Percentiles rank a stretch among this genome's conserved stretches.
Conservation (phyloP, 2,888 invertebrate genomes). For the Boloria selene region DNA sequence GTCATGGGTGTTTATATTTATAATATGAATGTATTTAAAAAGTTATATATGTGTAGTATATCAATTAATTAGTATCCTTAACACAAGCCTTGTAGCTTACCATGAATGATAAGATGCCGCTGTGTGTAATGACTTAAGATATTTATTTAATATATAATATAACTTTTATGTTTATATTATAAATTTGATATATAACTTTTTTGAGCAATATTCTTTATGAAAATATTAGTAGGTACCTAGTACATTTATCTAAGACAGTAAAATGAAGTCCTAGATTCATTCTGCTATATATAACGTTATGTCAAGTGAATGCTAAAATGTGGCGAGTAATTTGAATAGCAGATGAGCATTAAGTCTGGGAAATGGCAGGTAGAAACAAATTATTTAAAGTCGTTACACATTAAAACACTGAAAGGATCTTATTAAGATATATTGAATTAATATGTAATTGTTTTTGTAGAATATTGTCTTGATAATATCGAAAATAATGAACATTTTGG, state of each 20-base stretch:
- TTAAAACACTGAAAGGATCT: constrained; percentile 11
- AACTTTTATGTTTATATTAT: too few species aligned
- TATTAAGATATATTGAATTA: constrained; percentile 11
- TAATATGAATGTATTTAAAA: too few species aligned
- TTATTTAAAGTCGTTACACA: constrained; percentile 20
- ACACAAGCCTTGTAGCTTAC: too few species aligned
- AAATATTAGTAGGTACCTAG: background rate
- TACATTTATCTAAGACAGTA: background rate
- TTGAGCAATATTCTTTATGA: too few species aligned
- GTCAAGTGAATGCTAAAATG: constrained; percentile 22
- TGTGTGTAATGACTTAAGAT: too few species aligned
- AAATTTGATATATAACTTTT: too few species aligned
- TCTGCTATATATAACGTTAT: constrained; percentile 17
- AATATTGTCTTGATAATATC: background rate
- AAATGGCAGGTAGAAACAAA: constrained; percentile 14
- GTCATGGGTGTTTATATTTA: too few species aligned
- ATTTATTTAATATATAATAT: too few species aligned
- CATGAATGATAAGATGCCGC: too few species aligned
- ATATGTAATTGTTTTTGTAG: background rate
- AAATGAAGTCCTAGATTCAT: constrained; percentile 7
- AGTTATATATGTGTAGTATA: too few species aligned
- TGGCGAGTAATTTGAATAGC: constrained; percentile 28
- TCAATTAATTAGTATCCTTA: too few species aligned
- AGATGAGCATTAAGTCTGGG: constrained; percentile 17
- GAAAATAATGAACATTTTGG: background rate